These are phyloP conservation scores for Melierax canorus DNA, from an alignment of 2,113 vertebrate species.

Conservation along the genomic window DNA sequence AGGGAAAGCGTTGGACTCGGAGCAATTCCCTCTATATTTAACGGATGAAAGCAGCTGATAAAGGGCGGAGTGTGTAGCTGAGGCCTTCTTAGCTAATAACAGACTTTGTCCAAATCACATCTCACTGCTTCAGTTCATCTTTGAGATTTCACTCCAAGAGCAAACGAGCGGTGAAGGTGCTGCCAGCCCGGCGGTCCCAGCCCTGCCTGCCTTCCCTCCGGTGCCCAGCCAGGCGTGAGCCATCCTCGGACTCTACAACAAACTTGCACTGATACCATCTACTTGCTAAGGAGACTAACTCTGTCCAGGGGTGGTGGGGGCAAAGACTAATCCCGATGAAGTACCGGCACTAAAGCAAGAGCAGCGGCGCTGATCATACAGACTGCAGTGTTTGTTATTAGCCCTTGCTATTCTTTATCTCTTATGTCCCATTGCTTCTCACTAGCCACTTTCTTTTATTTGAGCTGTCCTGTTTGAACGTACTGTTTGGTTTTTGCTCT, in stretches of 20 bases:
- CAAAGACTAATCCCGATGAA: fast-evolving
- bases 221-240: background rate
- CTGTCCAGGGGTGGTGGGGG: fast-evolving
- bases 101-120: background rate
- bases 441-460: background rate
- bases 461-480: background rate
- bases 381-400: fast-evolving
- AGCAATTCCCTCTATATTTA: background rate
- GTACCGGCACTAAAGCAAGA: background rate
- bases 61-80: fast-evolving
- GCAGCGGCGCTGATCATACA: fast-evolving
- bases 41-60: background rate
- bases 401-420: background rate
- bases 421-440: background rate
- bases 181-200: background rate
- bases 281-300: fast-evolving
- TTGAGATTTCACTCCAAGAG: no score
- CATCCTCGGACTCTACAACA: fast-evolving
- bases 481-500: background rate
- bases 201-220: background rate
- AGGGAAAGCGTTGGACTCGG: fast-evolving
- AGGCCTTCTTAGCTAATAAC: no score
- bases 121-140: background rate
- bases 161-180: fast-evolving
- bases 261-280: fast-evolving